Percentiles rank a stretch among this genome's conserved stretches.
Evolutionary conservation across 2,888 invertebrate genomes (phyloP).

Genomic region (Drosophila recens): DNA sequence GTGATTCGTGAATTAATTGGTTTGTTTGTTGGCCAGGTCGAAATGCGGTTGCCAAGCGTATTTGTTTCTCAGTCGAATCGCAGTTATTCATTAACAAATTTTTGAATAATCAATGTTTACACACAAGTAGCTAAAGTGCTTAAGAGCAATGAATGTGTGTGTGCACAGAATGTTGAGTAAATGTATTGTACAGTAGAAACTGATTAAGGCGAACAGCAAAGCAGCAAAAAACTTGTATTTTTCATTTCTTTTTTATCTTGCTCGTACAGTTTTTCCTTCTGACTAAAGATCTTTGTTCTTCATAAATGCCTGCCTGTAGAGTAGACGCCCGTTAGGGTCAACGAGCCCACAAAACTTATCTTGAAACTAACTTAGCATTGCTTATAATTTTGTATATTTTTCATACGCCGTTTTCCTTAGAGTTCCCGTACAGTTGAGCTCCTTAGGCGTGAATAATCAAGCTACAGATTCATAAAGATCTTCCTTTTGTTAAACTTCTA

Average conservation of each 20-base stretch:
- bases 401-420: too few species aligned
- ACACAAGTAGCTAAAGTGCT: constrained; percentile 4
- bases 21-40: constrained; percentile 2
- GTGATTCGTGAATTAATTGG: constrained; percentile 5
- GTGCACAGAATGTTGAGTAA: background rate
- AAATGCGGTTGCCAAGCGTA: constrained; percentile 32
- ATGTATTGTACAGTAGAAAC: background rate
- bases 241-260: background rate
- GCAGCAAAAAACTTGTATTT: background rate
- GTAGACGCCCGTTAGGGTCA: too few species aligned
- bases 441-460: too few species aligned
- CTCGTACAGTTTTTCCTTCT: background rate
- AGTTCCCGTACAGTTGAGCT: too few species aligned
- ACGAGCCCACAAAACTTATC: too few species aligned
- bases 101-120: constrained; percentile 12
- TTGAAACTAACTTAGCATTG: too few species aligned
- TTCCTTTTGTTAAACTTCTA: too few species aligned
- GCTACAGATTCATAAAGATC: too few species aligned
- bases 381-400: too few species aligned
- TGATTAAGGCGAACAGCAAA: background rate
- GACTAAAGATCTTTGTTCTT: too few species aligned
- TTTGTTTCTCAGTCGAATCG: constrained; percentile 23
- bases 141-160: background rate
- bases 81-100: constrained; percentile 22
- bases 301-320: too few species aligned